phyloP scores from a whole-genome alignment of 2,797 vertebrate genomes.

The Miichthys miiuy region DNA sequence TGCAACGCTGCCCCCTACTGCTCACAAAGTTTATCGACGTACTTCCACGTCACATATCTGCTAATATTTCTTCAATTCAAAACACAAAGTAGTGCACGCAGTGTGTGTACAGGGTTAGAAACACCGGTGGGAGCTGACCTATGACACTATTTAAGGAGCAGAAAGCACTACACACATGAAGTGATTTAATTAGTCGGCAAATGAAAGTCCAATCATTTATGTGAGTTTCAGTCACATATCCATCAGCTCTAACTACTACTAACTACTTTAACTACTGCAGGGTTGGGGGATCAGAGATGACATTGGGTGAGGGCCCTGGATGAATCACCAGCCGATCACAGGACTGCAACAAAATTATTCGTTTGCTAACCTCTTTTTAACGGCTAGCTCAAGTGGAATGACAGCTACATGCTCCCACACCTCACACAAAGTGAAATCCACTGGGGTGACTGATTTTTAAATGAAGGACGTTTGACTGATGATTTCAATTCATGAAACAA shows the following conservation, averaged over 20 bases:
- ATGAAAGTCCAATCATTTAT: neutral
- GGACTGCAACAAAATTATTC: neutral
- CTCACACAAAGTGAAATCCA: neutral
- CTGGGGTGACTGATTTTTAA: too few relatives aligned
- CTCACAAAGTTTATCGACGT: neutral
- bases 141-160: neutral
- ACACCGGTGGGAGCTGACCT: neutral
- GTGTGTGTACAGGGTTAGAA: neutral
- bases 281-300: neutral
- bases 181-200: neutral
- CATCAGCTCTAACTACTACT: neutral
- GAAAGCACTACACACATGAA: neutral
- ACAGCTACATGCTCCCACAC: neutral
- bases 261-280: too few relatives aligned
- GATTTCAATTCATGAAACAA: neutral
- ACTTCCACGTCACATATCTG: neutral
- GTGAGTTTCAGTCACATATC: neutral
- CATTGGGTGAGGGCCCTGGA: neutral
- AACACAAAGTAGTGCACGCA: neutral
- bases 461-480: neutral
- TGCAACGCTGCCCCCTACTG: constrained; percentile 39
- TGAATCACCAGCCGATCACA: neutral
- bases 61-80: neutral
- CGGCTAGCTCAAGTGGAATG: neutral
- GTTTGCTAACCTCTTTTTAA: neutral